A percentile compares a stretch with the other conserved stretches of the same genome.
Conservation (phyloP, 2,888 invertebrate species). For the Cantharis rufa region DNA sequence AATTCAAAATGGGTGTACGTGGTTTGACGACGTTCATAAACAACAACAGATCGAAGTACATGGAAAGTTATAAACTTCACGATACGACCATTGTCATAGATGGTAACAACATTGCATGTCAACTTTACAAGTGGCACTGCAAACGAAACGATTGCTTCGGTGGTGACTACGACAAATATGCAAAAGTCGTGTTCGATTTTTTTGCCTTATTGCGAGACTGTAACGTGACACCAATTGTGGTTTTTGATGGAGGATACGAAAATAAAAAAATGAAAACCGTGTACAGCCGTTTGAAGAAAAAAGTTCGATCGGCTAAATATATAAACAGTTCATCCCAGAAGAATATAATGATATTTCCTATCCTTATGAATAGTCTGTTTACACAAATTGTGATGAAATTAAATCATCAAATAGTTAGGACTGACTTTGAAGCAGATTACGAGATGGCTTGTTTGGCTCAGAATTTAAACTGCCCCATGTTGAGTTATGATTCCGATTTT, state of each 20-base stretch:
- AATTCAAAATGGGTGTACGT: slow-evolving; percentile 71
- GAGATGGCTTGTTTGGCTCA: slow-evolving; percentile 83
- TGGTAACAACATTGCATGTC: slow-evolving; percentile 76
- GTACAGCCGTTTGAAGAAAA: slow-evolving; percentile 62
- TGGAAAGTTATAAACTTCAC: slow-evolving; percentile 67
- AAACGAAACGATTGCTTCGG: slow-evolving; percentile 75
- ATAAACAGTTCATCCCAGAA: slow-evolving; percentile 63
- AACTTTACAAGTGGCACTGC: slow-evolving; percentile 67
- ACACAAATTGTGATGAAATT: slow-evolving; percentile 69
- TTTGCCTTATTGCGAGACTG: slow-evolving; percentile 72
- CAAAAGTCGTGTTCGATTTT: slow-evolving; percentile 66
- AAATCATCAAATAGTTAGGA: slow-evolving; percentile 69
- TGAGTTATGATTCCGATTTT: slow-evolving; percentile 95
- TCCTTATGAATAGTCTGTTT: slow-evolving; percentile 76
- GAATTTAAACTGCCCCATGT: slow-evolving; percentile 78
- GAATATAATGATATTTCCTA: slow-evolving; percentile 69
- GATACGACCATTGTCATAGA: slow-evolving; percentile 76
- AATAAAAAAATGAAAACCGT: slow-evolving; percentile 71
- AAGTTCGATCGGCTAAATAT: slow-evolving; percentile 62
- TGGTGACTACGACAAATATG: slow-evolving; percentile 82
- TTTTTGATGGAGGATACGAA: slow-evolving; percentile 83
- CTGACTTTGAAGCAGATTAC: slow-evolving; percentile 88
- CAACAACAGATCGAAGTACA: slow-evolving; percentile 65
- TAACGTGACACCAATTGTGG: slow-evolving; percentile 70
- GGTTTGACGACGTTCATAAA: slow-evolving; percentile 83